These are phyloP conservation scores for Eonycteris spelaea DNA, from an alignment of 2,113 vertebrate genomes.

Conservation along the genomic window DNA sequence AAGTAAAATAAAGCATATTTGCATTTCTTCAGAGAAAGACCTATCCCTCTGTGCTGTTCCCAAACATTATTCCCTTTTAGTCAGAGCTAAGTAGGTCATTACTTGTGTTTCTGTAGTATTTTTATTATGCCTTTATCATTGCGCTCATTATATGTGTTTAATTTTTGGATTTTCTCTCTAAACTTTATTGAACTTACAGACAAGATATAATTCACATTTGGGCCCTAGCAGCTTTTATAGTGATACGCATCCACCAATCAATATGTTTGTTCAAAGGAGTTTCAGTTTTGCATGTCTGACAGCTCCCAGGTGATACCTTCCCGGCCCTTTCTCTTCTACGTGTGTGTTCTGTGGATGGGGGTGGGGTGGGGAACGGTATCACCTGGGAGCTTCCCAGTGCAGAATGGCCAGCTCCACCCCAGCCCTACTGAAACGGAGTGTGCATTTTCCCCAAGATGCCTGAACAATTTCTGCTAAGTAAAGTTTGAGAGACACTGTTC, in stretches of 20 bases:
- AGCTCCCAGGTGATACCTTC: not conserved
- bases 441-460: not conserved
- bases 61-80: not conserved
- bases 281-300: not conserved
- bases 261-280: not conserved
- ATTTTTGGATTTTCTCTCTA: conserved; percentile 15
- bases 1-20: not conserved
- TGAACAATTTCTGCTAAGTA: not conserved
- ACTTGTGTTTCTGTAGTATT: not conserved
- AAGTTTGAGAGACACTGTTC: not conserved
- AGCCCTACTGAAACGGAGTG: not conserved
- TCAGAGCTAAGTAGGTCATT: not conserved
- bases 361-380: no score
- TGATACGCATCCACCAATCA: not conserved
- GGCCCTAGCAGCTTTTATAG: not conserved
- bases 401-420: not conserved
- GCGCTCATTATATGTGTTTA: not conserved
- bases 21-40: not conserved
- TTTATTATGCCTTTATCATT: not conserved
- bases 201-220: not conserved
- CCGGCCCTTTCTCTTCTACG: not conserved
- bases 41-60: no score
- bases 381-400: not conserved
- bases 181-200: not conserved
- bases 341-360: no score